Evolutionary conservation across 2,888 invertebrate genomes (phyloP).

Genomic region (Netelia virgata): DNA sequence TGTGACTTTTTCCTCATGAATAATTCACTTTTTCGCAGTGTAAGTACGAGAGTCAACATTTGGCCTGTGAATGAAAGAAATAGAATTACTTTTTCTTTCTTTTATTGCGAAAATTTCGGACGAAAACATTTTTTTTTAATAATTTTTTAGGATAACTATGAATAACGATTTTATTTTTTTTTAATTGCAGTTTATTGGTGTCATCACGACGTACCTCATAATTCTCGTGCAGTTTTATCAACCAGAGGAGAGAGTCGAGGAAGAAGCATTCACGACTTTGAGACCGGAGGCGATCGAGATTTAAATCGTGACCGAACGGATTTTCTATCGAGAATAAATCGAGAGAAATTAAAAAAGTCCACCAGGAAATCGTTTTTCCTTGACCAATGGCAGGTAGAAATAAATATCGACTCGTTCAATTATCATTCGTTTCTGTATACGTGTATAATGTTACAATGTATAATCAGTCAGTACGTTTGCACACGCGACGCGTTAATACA

Average conservation of each 20-base stretch:
- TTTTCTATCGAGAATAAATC: slow-evolving; percentile 4
- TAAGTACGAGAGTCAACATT: slow-evolving; percentile 66
- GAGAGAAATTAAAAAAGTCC: background rate
- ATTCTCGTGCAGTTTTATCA: slow-evolving; percentile 79
- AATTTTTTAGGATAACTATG: slow-evolving; percentile 4
- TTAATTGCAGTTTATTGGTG: slow-evolving; percentile 78
- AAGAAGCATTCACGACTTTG: slow-evolving; percentile 54
- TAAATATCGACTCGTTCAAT: slow-evolving; percentile 42
- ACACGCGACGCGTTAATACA: background rate
- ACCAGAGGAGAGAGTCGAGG: slow-evolving; percentile 66
- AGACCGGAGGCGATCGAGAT: slow-evolving; percentile 54
- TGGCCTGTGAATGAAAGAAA: background rate
- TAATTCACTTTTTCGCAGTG: slow-evolving; percentile 76
- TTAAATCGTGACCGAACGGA: background rate
- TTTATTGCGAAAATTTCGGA: slow-evolving; percentile 36
- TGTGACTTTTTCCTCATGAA: slow-evolving; percentile 78
- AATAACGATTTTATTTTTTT: slow-evolving; percentile 30
- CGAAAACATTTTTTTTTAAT: slow-evolving; percentile 13
- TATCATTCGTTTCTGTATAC: slow-evolving; percentile 42
- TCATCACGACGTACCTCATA: slow-evolving; percentile 79
- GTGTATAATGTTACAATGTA: slow-evolving; percentile 48
- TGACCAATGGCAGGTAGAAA: slow-evolving; percentile 17
- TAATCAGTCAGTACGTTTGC: slow-evolving; percentile 57
- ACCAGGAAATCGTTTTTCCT: background rate
- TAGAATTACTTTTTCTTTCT: background rate